Evolutionary conservation across 1,140 invertebrate species (phyloP), one percentile per base, ranked within the genome.

Genomic region (Dreissena rostriformis): DNA sequence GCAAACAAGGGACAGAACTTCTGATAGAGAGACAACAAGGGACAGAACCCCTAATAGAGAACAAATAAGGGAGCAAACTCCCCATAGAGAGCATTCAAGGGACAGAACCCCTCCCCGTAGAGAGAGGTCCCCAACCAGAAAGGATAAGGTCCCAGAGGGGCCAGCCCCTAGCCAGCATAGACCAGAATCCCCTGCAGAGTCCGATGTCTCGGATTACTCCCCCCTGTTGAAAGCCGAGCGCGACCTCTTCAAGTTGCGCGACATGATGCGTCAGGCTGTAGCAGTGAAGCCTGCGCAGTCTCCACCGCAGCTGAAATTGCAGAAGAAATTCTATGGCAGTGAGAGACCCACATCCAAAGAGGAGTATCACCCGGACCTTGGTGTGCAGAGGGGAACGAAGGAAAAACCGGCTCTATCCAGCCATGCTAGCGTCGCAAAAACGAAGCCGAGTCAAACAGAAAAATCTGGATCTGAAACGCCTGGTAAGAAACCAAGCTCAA

Each of bases 221-320:
- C 91, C 91, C 15, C 28, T 92, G 17, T 79, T 92, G 61, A 88
- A 84, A 65, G 91, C 91, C n/a, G 91, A 92, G 70, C 81, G 85
- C 52, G 91, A 92, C 53, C 77, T 91, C 17, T 85, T 82, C 15
- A 87, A 85, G 57, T 78, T 91, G 15, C 87, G 89, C 29, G 75
- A 89, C 26, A 86, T 86, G 52, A 84, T 89, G 82, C 28, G 78
- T 19, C 63, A 85, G 22, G 74, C 71, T 26, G 86, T 86, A 7
- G 84, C 86, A 61, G 53, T 76, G 15, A 84, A 86, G 28, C 51
- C 73, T 68, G 24, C 76, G 12, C 15, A 22, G 4, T 71, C 74
- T 24, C 77, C 84, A 14, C 71, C 74, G 22, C 79, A 86, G 19
- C 79, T 75, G 4, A 89, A 86, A 80, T 57, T 87, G 22, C 39